Percentiles rank a stretch among this genome's conserved stretches.
These are phyloP conservation scores for Brachyhypopomus gauderio DNA, from an alignment of 2,113 vertebrate genomes.

Conservation along the genomic window DNA sequence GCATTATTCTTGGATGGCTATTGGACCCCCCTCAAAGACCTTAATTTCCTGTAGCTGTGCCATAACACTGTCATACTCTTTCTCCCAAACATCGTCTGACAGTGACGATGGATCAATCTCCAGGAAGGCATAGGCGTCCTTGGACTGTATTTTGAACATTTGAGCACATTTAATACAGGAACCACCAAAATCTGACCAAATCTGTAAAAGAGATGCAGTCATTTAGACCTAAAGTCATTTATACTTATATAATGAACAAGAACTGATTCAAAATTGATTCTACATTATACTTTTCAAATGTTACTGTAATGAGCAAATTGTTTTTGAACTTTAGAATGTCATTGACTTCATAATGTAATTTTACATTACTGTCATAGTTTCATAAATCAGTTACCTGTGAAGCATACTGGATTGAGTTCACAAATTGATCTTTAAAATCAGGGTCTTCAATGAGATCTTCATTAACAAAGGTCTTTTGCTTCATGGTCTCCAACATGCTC, in stretches of 20 bases:
- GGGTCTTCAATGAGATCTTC: not conserved
- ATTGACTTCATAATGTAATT: too few species aligned
- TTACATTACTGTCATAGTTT: too few species aligned
- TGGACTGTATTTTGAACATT: slow-evolving; percentile 22
- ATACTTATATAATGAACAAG: not conserved
- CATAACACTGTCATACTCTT: slow-evolving; percentile 6
- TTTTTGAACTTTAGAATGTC: not conserved
- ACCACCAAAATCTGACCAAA: not conserved
- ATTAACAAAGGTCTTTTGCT: slow-evolving; percentile 3
- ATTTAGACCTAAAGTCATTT: too few species aligned
- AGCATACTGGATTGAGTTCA: not conserved
- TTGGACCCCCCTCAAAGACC: not conserved
- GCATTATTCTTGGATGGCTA: not conserved
- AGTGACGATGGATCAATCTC: slow-evolving; percentile 18
- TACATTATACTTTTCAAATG: not conserved
- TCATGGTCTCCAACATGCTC: not conserved
- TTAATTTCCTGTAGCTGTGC: not conserved
- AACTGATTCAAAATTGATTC: not conserved
- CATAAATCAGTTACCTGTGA: not conserved
- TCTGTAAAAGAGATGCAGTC: slow-evolving; percentile 5
- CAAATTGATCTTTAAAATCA: not conserved
- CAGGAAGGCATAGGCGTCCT: slow-evolving; percentile 42
- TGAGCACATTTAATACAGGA: not conserved
- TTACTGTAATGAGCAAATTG: not conserved
- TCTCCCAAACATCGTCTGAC: slow-evolving; percentile 1